phyloP scores from a whole-genome alignment of 2,888 invertebrate species.

The Lagria hirta region DNA sequence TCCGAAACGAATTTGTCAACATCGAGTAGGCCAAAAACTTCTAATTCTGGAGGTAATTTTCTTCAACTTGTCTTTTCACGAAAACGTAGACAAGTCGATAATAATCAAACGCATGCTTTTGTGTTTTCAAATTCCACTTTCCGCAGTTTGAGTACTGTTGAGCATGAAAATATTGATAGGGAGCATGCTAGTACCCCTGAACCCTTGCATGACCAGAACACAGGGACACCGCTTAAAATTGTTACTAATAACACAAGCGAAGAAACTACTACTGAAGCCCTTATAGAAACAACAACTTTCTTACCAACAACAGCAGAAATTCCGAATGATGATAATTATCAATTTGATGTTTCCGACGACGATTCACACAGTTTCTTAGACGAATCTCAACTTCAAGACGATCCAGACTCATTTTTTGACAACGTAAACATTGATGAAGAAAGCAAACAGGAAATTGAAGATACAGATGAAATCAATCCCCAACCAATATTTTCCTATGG shows the following conservation, averaged over 20 bases:
- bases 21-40: constrained; percentile 65
- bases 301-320: constrained; percentile 10
- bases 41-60: constrained; percentile 61
- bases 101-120: constrained; percentile 48
- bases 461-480: constrained; percentile 15
- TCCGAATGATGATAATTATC: constrained; percentile 18
- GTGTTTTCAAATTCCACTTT: constrained; percentile 38
- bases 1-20: constrained; percentile 73
- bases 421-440: constrained; percentile 10
- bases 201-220: constrained; percentile 47
- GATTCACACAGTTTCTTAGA: constrained; percentile 22
- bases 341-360: constrained; percentile 20
- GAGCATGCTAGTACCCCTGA: constrained; percentile 44
- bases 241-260: constrained; percentile 33
- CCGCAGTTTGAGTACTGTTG: constrained; percentile 38
- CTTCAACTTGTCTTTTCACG: constrained; percentile 57
- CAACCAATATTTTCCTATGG: constrained; percentile 47
- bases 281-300: constrained; percentile 4
- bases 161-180: constrained; percentile 45
- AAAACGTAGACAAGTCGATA: constrained; percentile 67
- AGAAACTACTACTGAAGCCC: constrained; percentile 10
- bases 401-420: constrained; percentile 20
- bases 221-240: constrained; percentile 35
- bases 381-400: constrained; percentile 19
- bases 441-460: constrained; percentile 8